Conservation (phyloP, 2,113 vertebrate species). For the Bubo scandiacus region DNA sequence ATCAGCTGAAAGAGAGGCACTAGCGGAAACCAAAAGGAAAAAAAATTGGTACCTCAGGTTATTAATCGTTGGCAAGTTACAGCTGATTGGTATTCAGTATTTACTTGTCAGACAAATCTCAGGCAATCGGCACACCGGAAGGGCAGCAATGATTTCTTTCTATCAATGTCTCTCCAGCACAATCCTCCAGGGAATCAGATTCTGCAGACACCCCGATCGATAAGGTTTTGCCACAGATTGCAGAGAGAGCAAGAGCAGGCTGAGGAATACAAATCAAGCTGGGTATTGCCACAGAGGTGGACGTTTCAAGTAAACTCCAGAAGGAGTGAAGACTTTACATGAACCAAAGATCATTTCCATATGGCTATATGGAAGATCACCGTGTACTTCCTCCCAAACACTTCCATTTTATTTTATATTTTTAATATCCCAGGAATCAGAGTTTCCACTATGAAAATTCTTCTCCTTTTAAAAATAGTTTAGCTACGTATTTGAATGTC, state of each 20-base stretch:
- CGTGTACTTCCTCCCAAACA: background rate
- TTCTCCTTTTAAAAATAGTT: background rate
- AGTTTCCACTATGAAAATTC: background rate
- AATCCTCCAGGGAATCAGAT: background rate
- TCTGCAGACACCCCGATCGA: background rate
- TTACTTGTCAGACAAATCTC: background rate
- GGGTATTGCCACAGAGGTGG: background rate
- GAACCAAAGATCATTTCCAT: background rate
- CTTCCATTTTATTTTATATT: background rate
- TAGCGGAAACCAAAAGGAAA: background rate
- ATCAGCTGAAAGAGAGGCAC: background rate
- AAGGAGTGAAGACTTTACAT: background rate
- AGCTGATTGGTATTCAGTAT: background rate
- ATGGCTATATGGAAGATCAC: background rate
- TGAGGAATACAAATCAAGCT: background rate
- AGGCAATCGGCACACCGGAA: accelerated
- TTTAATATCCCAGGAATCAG: background rate
- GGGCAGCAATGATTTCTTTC: background rate
- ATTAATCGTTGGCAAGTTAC: background rate
- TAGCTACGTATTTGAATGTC: background rate
- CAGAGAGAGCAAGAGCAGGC: background rate
- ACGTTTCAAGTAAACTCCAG: background rate
- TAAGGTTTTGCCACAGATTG: background rate
- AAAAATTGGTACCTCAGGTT: background rate
- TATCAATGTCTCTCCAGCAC: background rate